A percentile compares a stretch with the other conserved stretches of the same genome.
Evolutionary conservation across 2,888 invertebrate genomes (phyloP).

Genomic region (Scaeva pyrastri): DNA sequence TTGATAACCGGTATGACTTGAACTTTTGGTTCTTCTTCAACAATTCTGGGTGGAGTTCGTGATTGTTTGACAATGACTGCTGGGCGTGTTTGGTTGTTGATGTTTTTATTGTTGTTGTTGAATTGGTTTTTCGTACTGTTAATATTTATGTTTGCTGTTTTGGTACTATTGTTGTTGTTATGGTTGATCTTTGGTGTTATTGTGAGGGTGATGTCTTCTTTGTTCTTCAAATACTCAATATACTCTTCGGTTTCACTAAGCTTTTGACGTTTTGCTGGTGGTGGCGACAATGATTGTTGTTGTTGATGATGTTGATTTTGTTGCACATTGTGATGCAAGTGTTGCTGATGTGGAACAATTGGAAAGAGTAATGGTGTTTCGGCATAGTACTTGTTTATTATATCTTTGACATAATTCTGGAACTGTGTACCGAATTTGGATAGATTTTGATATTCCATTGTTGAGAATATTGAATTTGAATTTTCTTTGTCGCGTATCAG

Average conservation of each 20-base stretch:
- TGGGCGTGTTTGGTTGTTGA: slow-evolving; percentile 49
- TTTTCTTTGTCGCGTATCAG: slow-evolving; percentile 78
- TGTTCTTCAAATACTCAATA: slow-evolving; percentile 83
- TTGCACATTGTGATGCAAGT: slow-evolving; percentile 75
- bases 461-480: slow-evolving; percentile 80
- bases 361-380: slow-evolving; percentile 82
- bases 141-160: slow-evolving; percentile 44
- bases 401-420: slow-evolving; percentile 83
- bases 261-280: slow-evolving; percentile 78
- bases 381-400: slow-evolving; percentile 83
- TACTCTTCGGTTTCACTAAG: slow-evolving; percentile 83
- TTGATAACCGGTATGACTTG: slow-evolving; percentile 66
- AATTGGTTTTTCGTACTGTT: slow-evolving; percentile 45
- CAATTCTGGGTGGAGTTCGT: slow-evolving; percentile 48
- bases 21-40: slow-evolving; percentile 65
- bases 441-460: slow-evolving; percentile 83
- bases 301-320: slow-evolving; percentile 69
- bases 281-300: slow-evolving; percentile 34
- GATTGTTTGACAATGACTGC: slow-evolving; percentile 59
- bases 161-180: slow-evolving; percentile 45
- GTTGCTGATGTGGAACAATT: slow-evolving; percentile 77
- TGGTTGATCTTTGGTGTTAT: slow-evolving; percentile 80
- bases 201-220: slow-evolving; percentile 83
- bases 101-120: slow-evolving; percentile 45
- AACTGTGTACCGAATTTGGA: slow-evolving; percentile 83